Evolutionary conservation across 2,797 vertebrate species (phyloP).

Genomic region (Lindbergichthys nudifrons): DNA sequence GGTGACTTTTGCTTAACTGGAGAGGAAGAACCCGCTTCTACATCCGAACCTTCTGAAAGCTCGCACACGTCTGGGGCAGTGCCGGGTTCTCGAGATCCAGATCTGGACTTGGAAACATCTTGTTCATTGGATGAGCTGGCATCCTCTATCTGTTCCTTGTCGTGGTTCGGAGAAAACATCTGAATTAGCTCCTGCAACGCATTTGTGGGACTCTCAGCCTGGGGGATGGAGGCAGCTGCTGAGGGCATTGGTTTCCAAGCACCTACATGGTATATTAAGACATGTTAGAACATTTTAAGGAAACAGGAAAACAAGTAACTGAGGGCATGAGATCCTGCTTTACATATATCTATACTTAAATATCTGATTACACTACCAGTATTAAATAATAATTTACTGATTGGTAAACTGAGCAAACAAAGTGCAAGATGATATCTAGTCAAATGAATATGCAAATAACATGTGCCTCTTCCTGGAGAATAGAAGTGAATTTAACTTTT

Average conservation of each 20-base stretch:
- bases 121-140: conserved; percentile 45
- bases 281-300: neutral
- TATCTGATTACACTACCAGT: neutral
- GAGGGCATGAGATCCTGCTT: neutral
- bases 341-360: neutral
- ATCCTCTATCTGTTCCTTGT: conserved; percentile 18
- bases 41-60: conserved; percentile 53
- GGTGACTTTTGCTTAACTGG: conserved; percentile 70
- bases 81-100: conserved; percentile 71
- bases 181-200: conserved; percentile 47
- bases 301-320: neutral
- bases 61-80: conserved; percentile 59
- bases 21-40: conserved; percentile 54
- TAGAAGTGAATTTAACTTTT: neutral
- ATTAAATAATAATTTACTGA: neutral
- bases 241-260: conserved; percentile 76
- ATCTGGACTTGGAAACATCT: conserved; percentile 69
- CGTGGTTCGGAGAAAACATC: conserved; percentile 29
- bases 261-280: conserved; percentile 48
- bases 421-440: neutral
- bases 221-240: conserved; percentile 35
- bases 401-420: neutral
- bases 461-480: neutral
- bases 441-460: neutral
- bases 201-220: conserved; percentile 39